These are phyloP conservation scores for Leptopilina myrica DNA, from an alignment of 2,888 invertebrate genomes.

Conservation along the genomic window DNA sequence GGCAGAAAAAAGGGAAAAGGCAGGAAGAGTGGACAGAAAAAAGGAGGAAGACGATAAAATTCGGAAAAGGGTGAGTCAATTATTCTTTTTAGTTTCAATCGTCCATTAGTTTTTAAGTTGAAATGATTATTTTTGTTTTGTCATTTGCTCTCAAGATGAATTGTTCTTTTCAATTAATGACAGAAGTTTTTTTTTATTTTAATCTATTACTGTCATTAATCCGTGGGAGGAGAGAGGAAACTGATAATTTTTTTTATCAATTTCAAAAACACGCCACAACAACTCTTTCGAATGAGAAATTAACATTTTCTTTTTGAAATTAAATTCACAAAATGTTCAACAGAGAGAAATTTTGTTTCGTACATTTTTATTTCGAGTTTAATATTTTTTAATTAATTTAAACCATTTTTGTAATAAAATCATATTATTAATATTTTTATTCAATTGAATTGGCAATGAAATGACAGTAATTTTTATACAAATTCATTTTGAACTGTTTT, in stretches of 20 bases:
- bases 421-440: too few species aligned
- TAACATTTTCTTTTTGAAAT: conserved; percentile 3
- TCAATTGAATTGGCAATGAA: too few species aligned
- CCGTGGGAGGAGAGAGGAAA: conserved; percentile 1
- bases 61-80: not conserved
- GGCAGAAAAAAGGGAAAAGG: conserved; percentile 77
- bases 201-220: not conserved
- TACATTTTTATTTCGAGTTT: too few species aligned
- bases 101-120: not conserved
- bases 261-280: not conserved
- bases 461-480: too few species aligned
- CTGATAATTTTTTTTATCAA: conserved; percentile 6
- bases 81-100: not conserved
- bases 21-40: conserved; percentile 5
- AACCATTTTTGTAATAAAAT: too few species aligned
- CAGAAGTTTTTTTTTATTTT: not conserved
- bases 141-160: not conserved
- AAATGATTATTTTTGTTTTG: not conserved
- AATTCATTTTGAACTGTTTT: too few species aligned
- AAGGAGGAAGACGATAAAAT: conserved; percentile 37
- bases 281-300: not conserved
- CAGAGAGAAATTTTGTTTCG: too few species aligned
- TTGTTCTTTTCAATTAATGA: too few species aligned
- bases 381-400: too few species aligned
- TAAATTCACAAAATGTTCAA: not conserved